Evolutionary conservation across 2,888 invertebrate genomes (phyloP).

Genomic region (Phragmatobia fuliginosa): DNA sequence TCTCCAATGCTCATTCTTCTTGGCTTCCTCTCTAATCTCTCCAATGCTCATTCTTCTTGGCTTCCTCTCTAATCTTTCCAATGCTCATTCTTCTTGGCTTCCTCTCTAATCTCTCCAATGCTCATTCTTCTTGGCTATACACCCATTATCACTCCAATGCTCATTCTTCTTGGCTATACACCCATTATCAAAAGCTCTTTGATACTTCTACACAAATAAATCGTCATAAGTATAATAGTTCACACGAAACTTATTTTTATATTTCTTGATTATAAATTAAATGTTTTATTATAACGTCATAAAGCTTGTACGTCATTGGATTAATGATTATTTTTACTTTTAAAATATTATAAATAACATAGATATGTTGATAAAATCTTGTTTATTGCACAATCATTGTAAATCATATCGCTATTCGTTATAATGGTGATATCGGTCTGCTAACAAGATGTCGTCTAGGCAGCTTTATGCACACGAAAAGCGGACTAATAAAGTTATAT

Average conservation of each 20-base stretch:
- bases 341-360: background rate
- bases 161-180: too few species aligned
- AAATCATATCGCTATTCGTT: background rate
- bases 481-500: background rate
- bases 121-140: too few species aligned
- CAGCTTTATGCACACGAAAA: background rate
- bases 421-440: background rate
- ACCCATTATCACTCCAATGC: too few species aligned
- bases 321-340: background rate
- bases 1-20: too few species aligned
- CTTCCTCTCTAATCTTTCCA: too few species aligned
- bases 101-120: too few species aligned
- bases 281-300: background rate
- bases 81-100: too few species aligned
- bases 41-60: too few species aligned
- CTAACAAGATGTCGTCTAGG: background rate
- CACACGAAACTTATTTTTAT: background rate
- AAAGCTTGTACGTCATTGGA: background rate
- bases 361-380: background rate
- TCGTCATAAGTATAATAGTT: too few species aligned
- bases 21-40: too few species aligned
- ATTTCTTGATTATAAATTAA: background rate
- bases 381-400: background rate
- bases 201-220: too few species aligned
- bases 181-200: too few species aligned